These are phyloP conservation scores for Sinosuthora webbiana DNA, from an alignment of 2,113 vertebrate genomes.

Conservation along the genomic window DNA sequence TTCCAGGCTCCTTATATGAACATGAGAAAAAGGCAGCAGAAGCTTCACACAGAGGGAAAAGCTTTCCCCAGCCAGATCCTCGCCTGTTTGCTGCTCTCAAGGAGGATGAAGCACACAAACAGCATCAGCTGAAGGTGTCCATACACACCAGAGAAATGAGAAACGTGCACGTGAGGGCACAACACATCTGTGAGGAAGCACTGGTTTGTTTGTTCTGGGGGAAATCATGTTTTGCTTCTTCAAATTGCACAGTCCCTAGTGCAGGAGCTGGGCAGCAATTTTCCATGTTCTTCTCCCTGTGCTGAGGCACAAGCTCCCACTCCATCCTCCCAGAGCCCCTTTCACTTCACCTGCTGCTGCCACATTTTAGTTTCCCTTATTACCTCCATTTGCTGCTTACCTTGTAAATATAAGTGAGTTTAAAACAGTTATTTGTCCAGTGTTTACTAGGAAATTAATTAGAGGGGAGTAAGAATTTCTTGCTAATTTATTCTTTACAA, in stretches of 20 bases:
- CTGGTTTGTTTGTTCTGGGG: rapidly evolving
- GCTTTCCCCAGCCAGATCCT: neutral
- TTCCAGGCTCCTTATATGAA: neutral
- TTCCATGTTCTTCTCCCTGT: neutral
- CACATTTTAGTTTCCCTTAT: neutral
- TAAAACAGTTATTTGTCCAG: neutral
- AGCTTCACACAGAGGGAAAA: neutral
- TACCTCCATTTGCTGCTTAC: neutral
- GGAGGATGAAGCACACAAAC: neutral
- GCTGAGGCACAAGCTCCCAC: neutral
- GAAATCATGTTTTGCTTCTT: neutral
- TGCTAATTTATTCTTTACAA: conserved; percentile 7
- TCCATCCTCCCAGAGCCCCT: neutral
- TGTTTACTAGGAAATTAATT: conserved; percentile 7
- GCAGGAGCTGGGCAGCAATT: neutral
- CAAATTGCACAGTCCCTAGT: neutral
- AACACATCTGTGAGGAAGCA: neutral
- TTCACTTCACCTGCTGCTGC: neutral
- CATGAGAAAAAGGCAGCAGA: neutral
- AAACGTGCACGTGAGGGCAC: neutral
- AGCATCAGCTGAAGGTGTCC: neutral
- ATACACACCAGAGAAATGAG: neutral
- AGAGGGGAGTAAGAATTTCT: neutral
- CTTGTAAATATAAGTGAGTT: neutral
- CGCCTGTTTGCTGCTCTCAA: neutral